A percentile compares a stretch with the other conserved stretches of the same genome.
Evolutionary conservation across 2,797 vertebrate genomes (phyloP).

Genomic region (Cuculus canorus): DNA sequence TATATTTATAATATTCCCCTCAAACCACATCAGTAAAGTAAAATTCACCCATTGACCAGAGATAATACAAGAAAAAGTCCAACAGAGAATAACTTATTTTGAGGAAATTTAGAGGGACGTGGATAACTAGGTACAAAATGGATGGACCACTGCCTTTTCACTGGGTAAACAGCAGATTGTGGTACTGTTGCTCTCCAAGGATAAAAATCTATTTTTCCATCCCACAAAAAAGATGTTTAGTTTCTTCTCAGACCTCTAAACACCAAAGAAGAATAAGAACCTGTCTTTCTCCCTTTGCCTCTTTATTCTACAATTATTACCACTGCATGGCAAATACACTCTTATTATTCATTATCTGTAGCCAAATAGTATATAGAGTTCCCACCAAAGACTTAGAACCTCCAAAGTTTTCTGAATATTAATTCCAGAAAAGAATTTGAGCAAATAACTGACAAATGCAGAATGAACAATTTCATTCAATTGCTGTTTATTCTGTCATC

Average conservation of each 20-base stretch:
- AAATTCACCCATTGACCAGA: neutral
- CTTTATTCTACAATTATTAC: neutral
- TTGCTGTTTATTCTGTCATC: neutral
- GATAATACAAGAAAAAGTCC: neutral
- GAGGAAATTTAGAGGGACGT: neutral
- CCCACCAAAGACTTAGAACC: neutral
- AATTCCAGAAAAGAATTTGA: neutral
- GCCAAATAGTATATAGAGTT: accelerated
- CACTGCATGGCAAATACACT: neutral
- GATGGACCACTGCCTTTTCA: neutral
- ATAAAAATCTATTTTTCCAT: slow-evolving; percentile 19
- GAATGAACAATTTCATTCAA: neutral
- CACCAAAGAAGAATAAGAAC: neutral
- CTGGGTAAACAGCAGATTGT: slow-evolving; percentile 56
- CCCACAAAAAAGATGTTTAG: neutral
- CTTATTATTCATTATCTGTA: neutral
- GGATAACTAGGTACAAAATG: neutral
- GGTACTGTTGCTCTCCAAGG: neutral
- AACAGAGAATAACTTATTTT: neutral
- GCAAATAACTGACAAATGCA: neutral
- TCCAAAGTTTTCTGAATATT: neutral
- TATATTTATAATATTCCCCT: neutral
- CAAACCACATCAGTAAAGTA: neutral
- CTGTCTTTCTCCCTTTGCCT: neutral
- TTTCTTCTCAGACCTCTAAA: neutral